Evolutionary conservation across 2,797 vertebrate species (phyloP).

Genomic region (Capromys pilorides): DNA sequence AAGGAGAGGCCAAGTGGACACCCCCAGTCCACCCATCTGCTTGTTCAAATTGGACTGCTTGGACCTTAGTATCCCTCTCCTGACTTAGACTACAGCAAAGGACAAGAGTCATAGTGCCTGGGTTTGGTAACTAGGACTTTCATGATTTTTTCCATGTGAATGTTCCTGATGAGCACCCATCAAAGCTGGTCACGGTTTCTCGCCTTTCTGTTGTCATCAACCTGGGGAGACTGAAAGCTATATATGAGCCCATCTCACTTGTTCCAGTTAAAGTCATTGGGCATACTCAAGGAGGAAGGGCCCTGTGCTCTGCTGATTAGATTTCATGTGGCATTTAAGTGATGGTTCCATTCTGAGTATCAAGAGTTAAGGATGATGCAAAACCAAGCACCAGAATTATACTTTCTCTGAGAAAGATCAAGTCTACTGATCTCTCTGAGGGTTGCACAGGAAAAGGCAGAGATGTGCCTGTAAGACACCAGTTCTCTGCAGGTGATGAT

Average conservation of each 20-base stretch:
- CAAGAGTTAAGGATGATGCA: slow-evolving; percentile 40
- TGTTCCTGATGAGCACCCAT: neutral
- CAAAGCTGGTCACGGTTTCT: neutral
- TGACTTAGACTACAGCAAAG: neutral
- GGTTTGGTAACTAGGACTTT: neutral
- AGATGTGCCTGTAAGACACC: neutral
- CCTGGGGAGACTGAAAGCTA: neutral
- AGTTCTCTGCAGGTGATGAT: slow-evolving; percentile 42
- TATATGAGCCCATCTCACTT: neutral
- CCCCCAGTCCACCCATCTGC: neutral
- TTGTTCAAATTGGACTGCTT: neutral
- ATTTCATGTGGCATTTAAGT: neutral
- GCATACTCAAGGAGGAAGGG: neutral
- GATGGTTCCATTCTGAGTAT: slow-evolving; percentile 4
- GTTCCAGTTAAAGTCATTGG: neutral
- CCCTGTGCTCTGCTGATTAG: neutral
- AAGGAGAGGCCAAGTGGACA: neutral
- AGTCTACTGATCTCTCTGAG: neutral
- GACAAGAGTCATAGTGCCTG: neutral
- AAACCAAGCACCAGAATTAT: neutral
- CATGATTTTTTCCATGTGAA: neutral
- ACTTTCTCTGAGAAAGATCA: neutral
- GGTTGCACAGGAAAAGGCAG: neutral
- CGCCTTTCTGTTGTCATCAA: neutral
- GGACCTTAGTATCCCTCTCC: neutral